Evolutionary conservation across 2,888 invertebrate genomes (phyloP), one percentile per base, ranked within the genome.

Genomic region (Polia nebulosa): DNA sequence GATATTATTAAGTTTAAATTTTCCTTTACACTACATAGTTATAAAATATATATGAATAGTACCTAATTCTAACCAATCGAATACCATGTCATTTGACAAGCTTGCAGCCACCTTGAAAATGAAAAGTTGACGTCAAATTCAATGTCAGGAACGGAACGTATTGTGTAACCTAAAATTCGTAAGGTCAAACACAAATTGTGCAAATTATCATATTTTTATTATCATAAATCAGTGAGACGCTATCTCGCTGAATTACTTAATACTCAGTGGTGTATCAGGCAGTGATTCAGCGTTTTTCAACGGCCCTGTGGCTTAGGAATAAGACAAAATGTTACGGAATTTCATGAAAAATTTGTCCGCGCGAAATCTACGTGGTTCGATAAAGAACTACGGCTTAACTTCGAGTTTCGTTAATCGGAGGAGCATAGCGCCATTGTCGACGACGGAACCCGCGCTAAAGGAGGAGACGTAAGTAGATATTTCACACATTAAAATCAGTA

Each of bases 401-500:
- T 77, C 90, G n/a, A 91, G 84, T 86, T 91, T 91, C 75, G 89
- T 90, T 59, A 93, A 92, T 84, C 85, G 87, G 52, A 91, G 82
- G 68, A 89, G 84, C 67, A 81, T 89, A 68, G 87, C 90, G 27
- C 93, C 92, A 32, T 78, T 95, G 59, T 94, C 94, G n/a, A 94
- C 95, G 0, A 91, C 91, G 0, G 88, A 90, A 73, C 87, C 88
- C 34, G 91, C 91, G 22, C 82, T 92, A 57, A 91, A 93, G 70
- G 92, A 93, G 6, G 94, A 95, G 76, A 95, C 93, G 95, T 95
- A 85, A 93, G 94, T 93, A 27, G 11, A 34, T 57, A 63, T 60
- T 70, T 39, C 1, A 3, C 9, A 1, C 53, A 15, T 0, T 63
- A 49, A n/a, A 29, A 25, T 20, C 20, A 25, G 7, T 1, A 25